Base-by-base conservation (phyloP, 2,113 vertebrate species). In the Porphyrio hochstetteri region DNA sequence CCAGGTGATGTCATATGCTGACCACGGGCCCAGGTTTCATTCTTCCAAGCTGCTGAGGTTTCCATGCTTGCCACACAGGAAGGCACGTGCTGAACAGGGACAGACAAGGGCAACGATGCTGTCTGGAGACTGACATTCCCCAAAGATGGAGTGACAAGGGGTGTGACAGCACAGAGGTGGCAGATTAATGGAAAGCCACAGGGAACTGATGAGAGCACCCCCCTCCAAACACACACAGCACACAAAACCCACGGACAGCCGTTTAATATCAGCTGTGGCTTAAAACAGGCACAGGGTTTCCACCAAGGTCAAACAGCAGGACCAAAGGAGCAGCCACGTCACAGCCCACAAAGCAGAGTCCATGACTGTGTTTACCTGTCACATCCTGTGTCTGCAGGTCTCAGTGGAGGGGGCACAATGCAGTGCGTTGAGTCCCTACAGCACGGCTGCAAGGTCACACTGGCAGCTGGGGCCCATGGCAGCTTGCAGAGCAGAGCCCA, bases 331-430 rank as follows among this genome's bases (percentile, higher is more conserved):
- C 7, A 9, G 28, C 56, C 38, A 21, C 1, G 1, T 4, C 63
- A 76, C 50, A 70, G 83, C 21, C 27, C 82, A 80, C 11, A 35
- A 28, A 59, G 42, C 28, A 75, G 38, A n/a, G 78, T n/a, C 85
- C 85, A 44, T 4, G 40, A 42, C 74, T 0, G 2, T 17, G 10
- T 33, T 38, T 33, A 16, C 71, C 28, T 50, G n/a, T 16, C 59
- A 38, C 72, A 71, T 53, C 63, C 82, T 7, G 19, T 9, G 16
- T 36, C 79, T 38, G 55, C 67, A 33, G 36, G 35, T 29, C 7
- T 0, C 2, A 1, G 28, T 9, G n/a, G 44, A 77, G 4, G 35
- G 11, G 33, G 11, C 33, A 59, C 24, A 9, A 0, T 0, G 4
- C 68, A 74, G 55, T 35, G 24, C 4, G 7, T 7, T 2, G 3